Evolutionary conservation across 2,113 vertebrate genomes (phyloP).

Genomic region (Suricata suricatta): DNA sequence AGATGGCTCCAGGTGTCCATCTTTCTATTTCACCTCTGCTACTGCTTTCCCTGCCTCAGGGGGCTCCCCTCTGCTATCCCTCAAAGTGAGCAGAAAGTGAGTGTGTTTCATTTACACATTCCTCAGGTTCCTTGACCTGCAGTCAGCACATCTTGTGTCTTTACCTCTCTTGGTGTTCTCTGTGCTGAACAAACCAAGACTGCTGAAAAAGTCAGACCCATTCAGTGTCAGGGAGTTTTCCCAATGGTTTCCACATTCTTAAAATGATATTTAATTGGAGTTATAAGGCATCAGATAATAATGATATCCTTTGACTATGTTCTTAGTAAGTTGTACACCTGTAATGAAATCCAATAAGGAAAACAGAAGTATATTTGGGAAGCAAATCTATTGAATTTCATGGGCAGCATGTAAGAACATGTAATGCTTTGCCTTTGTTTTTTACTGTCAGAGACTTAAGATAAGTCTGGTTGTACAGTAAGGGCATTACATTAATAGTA

Average conservation of each 20-base stretch:
- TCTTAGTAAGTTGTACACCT: slow-evolving; percentile 42
- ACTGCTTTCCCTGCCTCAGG: background rate
- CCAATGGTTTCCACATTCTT: slow-evolving; percentile 15
- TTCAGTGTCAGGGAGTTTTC: slow-evolving; percentile 53
- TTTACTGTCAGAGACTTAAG: background rate
- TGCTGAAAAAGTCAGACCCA: slow-evolving; percentile 42
- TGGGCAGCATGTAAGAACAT: background rate
- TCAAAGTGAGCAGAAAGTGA: slow-evolving; percentile 3
- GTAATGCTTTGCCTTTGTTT: background rate
- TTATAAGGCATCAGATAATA: slow-evolving; percentile 57
- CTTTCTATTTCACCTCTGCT: background rate
- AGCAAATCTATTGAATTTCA: slow-evolving; percentile 16
- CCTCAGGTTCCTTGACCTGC: slow-evolving; percentile 43
- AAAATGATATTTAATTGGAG: slow-evolving; percentile 54
- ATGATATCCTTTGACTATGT: slow-evolving; percentile 59
- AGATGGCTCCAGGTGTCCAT: background rate
- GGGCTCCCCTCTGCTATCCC: background rate
- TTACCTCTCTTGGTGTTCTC: slow-evolving; percentile 63
- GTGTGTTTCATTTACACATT: slow-evolving; percentile 65
- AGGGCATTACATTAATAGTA: background rate
- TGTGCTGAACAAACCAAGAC: background rate
- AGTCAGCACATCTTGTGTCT: slow-evolving; percentile 46
- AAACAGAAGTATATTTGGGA: slow-evolving; percentile 51
- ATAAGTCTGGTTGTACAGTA: background rate
- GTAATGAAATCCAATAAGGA: slow-evolving; percentile 52